phyloP scores from a whole-genome alignment of 2,797 vertebrate genomes.

The Sphenopsis melanotis region DNA sequence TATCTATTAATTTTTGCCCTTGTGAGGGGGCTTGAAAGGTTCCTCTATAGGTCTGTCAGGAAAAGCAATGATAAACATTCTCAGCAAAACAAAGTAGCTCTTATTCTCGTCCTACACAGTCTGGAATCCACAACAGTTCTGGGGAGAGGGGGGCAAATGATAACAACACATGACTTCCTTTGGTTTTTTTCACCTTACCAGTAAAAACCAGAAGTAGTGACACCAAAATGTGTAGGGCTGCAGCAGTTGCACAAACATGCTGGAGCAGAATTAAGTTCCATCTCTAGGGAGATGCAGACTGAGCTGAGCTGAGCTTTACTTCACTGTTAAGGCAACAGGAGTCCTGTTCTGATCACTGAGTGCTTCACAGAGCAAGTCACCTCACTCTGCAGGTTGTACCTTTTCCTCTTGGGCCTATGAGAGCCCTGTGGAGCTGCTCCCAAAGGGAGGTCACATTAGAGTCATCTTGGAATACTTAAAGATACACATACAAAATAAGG shows the following conservation, averaged over 20 bases:
- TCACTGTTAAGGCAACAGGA: background rate
- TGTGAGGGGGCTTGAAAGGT: background rate
- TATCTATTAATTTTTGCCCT: background rate
- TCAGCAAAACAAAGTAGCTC: background rate
- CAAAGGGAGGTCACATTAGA: background rate
- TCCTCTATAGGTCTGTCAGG: background rate
- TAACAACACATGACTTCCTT: background rate
- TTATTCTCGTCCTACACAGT: background rate
- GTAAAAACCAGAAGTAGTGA: background rate
- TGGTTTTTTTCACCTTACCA: background rate
- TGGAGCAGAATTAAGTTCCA: background rate
- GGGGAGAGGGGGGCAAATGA: rapidly evolving
- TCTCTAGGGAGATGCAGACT: background rate
- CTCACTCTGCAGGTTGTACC: background rate
- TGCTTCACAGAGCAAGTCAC: background rate
- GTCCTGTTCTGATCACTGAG: background rate
- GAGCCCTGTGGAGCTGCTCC: background rate
- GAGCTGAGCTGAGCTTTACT: background rate
- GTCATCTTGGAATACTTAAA: background rate
- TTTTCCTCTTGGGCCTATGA: background rate
- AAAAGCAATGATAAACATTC: background rate
- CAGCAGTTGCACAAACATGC: background rate
- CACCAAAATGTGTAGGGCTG: background rate
- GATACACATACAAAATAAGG: background rate
- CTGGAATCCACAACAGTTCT: background rate